These are phyloP conservation scores for Silurus asotus DNA, from an alignment of 2,113 vertebrate species.

Conservation along the genomic window DNA sequence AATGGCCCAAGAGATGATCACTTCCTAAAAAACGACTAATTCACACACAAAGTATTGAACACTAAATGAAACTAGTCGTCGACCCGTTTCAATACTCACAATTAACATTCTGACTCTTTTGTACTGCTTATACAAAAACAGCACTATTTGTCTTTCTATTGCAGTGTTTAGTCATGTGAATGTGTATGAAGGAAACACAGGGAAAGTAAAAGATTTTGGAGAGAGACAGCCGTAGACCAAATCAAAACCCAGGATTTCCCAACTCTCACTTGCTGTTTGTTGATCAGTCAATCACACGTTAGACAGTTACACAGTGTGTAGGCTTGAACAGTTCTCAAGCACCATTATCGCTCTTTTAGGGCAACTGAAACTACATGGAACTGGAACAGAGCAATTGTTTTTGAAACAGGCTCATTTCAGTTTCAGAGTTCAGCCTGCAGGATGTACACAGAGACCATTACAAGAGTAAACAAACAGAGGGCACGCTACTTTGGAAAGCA, in stretches of 20 bases:
- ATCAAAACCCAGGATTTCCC: slow-evolving; percentile 12
- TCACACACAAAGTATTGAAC: background rate
- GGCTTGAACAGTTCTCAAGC: background rate
- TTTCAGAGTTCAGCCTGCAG: background rate
- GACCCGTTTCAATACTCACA: background rate
- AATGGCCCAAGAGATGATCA: background rate
- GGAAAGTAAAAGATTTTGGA: slow-evolving; percentile 9
- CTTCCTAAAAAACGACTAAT: background rate
- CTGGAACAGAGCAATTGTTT: slow-evolving; percentile 14
- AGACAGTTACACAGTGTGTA: slow-evolving; percentile 15
- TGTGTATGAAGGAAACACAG: background rate
- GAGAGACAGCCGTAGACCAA: slow-evolving; percentile 22
- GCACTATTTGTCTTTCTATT: slow-evolving; percentile 3
- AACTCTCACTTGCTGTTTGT: slow-evolving; percentile 31
- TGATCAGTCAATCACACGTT: slow-evolving; percentile 27
- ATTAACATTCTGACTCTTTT: slow-evolving; percentile 20
- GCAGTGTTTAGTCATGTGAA: slow-evolving; percentile 14
- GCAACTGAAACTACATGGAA: slow-evolving; percentile 9
- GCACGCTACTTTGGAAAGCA: slow-evolving; percentile 7
- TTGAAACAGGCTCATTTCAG: slow-evolving; percentile 17
- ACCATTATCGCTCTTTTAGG: slow-evolving; percentile 1
- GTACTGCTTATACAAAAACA: slow-evolving; percentile 1
- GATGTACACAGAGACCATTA: slow-evolving; percentile 20
- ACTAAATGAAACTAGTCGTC: background rate
- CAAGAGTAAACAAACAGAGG: slow-evolving; percentile 32